Evolutionary conservation across 2,797 vertebrate species (phyloP).

Genomic region (Ptychobarbus kaznakovi): DNA sequence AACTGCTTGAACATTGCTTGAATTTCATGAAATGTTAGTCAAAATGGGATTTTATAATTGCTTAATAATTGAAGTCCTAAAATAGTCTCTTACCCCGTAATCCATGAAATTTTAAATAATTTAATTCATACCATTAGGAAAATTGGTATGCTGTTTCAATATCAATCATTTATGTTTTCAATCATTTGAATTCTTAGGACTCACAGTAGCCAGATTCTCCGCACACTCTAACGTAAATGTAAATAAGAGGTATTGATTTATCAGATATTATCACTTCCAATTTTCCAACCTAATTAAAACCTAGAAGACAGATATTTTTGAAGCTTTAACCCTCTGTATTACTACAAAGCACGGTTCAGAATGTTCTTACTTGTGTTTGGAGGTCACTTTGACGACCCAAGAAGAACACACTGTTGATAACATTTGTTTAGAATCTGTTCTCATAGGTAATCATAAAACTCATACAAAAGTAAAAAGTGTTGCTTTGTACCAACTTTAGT

Average conservation of each 20-base stretch:
- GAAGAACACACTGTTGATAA: neutral
- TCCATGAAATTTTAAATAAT: conserved; percentile 21
- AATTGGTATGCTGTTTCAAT: neutral
- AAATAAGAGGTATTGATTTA: neutral
- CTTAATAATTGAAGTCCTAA: conserved; percentile 30
- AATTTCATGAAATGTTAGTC: conserved; percentile 9
- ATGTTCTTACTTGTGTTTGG: neutral
- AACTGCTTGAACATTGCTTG: neutral
- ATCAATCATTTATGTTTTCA: neutral
- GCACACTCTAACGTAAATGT: neutral
- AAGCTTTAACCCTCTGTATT: neutral
- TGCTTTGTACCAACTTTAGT: neutral
- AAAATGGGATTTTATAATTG: conserved; percentile 30
- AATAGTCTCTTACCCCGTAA: conserved; percentile 23
- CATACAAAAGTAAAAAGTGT: neutral
- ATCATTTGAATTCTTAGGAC: neutral
- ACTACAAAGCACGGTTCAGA: neutral
- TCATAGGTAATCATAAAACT: neutral
- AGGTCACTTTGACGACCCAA: neutral
- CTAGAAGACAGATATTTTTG: neutral
- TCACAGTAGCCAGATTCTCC: neutral
- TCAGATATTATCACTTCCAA: neutral
- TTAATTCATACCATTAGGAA: conserved; percentile 21
- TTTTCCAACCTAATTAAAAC: neutral
- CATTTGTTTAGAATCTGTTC: neutral